phyloP scores from a whole-genome alignment of 2,113 vertebrate genomes.

The Sander lucioperca region DNA sequence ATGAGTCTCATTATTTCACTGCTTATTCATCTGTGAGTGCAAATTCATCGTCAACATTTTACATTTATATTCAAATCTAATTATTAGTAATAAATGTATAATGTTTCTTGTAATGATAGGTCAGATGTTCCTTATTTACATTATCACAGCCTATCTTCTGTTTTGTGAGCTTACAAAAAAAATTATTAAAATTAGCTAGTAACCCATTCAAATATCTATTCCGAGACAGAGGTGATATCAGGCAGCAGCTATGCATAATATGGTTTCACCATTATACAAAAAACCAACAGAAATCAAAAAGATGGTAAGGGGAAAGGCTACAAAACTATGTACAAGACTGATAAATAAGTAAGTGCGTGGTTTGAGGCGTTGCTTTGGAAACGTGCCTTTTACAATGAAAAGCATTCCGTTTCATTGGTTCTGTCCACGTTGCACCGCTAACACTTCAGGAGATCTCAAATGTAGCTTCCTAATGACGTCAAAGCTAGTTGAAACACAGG shows the following conservation, averaged over 20 bases:
- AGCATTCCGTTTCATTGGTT: conserved; percentile 77
- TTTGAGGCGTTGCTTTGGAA: conserved; percentile 85
- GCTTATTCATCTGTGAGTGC: conserved; percentile 45
- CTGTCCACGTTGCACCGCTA: conserved; percentile 69
- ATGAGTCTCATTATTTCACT: not conserved
- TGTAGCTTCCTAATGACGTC: conserved; percentile 80
- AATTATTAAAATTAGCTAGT: not conserved
- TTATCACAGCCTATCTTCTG: conserved; percentile 58
- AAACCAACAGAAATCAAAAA: conserved; percentile 59
- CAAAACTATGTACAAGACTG: conserved; percentile 87
- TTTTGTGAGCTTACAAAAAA: conserved; percentile 36
- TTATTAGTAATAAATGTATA: conserved; percentile 9
- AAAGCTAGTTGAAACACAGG: conserved; percentile 83
- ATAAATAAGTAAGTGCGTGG: conserved; percentile 87
- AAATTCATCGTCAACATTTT: conserved; percentile 44
- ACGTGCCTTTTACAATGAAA: conserved; percentile 74
- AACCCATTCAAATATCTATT: conserved; percentile 25
- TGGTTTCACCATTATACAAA: conserved; percentile 78
- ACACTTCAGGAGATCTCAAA: conserved; percentile 78
- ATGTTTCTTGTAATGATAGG: conserved; percentile 7
- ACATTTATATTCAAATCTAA: conserved; percentile 32
- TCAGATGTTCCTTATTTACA: conserved; percentile 59
- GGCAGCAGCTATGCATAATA: conserved; percentile 68
- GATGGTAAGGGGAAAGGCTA: conserved; percentile 68
- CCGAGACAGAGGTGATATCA: conserved; percentile 73